phyloP scores from a whole-genome alignment of 2,888 invertebrate genomes.

The Cheilosia vulpina region DNA sequence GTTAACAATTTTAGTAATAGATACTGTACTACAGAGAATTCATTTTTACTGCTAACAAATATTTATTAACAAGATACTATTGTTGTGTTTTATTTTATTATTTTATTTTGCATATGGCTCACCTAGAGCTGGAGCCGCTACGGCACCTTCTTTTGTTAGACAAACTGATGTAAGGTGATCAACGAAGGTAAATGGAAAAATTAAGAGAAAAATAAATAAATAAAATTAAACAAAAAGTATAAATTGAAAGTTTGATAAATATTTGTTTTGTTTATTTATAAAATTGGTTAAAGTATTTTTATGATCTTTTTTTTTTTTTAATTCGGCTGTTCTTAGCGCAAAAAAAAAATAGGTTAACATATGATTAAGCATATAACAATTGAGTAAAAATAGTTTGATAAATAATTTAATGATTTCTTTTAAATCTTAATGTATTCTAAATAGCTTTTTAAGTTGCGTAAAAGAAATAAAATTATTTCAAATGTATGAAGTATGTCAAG shows the following conservation, averaged over 20 bases:
- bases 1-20: slow-evolving; percentile 41
- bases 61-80: slow-evolving; percentile 68
- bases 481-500: too few species aligned
- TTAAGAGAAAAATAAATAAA: slow-evolving; percentile 48
- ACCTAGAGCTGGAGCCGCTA: slow-evolving; percentile 84
- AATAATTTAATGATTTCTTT: too few species aligned
- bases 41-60: slow-evolving; percentile 40
- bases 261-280: neutral
- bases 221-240: slow-evolving; percentile 67
- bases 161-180: slow-evolving; percentile 79
- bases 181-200: slow-evolving; percentile 71
- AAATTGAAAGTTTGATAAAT: slow-evolving; percentile 8
- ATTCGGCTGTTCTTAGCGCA: slow-evolving; percentile 10
- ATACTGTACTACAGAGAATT: neutral
- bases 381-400: too few species aligned
- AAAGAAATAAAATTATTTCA: too few species aligned
- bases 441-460: too few species aligned
- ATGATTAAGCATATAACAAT: slow-evolving; percentile 16
- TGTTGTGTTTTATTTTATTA: slow-evolving; percentile 69
- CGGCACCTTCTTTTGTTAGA: slow-evolving; percentile 84
- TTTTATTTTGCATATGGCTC: slow-evolving; percentile 78
- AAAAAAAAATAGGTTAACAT: neutral
- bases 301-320: neutral
- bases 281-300: slow-evolving; percentile 11
- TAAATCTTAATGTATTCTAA: too few species aligned